Conservation (phyloP, 2,113 vertebrate genomes). For the Eretmochelys imbricata region DNA sequence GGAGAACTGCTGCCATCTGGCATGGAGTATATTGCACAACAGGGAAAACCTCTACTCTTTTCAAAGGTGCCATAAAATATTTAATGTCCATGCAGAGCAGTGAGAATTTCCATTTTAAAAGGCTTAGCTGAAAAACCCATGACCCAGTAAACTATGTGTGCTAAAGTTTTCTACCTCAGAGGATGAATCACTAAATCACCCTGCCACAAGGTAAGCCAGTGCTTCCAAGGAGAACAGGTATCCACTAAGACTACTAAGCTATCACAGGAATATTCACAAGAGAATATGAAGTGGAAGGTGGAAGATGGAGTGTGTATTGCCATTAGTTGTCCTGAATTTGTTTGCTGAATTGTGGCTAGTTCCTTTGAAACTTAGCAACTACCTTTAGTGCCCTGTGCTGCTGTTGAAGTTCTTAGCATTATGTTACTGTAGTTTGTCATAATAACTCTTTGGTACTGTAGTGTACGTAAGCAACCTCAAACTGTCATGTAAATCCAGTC, state of each 20-base stretch:
- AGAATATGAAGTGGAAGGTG: not conserved
- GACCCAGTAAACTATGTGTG: not conserved
- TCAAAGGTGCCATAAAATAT: not conserved
- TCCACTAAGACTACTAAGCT: not conserved
- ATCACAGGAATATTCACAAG: too few relatives aligned
- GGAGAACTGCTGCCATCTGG: not conserved
- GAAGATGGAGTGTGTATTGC: accelerated
- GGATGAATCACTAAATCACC: not conserved
- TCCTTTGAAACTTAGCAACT: not conserved
- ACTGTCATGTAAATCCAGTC: not conserved
- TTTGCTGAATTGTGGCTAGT: not conserved
- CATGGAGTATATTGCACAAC: accelerated
- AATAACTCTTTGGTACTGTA: not conserved
- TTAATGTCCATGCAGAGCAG: not conserved
- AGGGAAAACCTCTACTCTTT: not conserved
- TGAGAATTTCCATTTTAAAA: not conserved
- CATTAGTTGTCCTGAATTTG: not conserved
- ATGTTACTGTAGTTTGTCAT: not conserved
- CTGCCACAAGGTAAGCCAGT: accelerated
- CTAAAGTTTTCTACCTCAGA: not conserved
- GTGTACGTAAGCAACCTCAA: not conserved
- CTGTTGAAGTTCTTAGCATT: not conserved
- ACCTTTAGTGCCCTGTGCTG: accelerated
- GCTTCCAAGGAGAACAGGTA: not conserved
- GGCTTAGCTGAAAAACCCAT: not conserved